Evolutionary conservation across 37 sponge, comb jelly and placozoan genomes (phyloP).

Genomic region (Cladorhizidae sp.): DNA sequence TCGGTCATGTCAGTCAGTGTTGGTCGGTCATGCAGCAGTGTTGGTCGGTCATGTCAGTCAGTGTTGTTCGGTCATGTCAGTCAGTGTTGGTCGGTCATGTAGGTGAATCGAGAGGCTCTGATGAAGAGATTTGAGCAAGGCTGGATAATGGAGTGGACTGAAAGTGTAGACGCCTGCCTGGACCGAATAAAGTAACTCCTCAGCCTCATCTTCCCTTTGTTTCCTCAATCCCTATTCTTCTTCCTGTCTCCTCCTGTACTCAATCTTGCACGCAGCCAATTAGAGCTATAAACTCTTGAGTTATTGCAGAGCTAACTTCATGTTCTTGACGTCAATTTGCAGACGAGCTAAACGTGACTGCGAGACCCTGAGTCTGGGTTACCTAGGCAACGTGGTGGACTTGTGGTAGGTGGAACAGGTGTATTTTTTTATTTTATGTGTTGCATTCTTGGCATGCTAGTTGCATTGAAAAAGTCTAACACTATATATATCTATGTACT

Average conservation of each 20-base stretch:
- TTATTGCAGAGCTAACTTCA: too few species aligned
- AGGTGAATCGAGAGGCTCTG: conserved; percentile 40
- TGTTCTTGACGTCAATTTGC: neutral
- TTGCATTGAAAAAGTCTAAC: too few species aligned
- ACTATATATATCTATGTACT: too few species aligned
- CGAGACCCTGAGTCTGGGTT: conserved; percentile 83
- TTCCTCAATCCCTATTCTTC: neutral
- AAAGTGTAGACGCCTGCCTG: conserved; percentile 68
- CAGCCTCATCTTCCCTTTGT: too few species aligned
- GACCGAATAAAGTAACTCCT: conserved; percentile 57
- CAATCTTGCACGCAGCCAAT: too few species aligned
- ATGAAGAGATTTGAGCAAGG: conserved; percentile 38
- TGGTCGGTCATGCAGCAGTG: too few species aligned
- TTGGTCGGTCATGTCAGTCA: too few species aligned
- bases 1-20: too few species aligned
- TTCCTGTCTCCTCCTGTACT: neutral
- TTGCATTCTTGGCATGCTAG: too few species aligned
- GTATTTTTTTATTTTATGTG: too few species aligned
- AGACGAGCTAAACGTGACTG: conserved; percentile 54
- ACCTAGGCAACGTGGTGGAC: conserved; percentile 91
- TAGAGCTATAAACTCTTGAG: too few species aligned
- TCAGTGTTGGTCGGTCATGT: neutral
- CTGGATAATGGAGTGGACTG: conserved; percentile 89
- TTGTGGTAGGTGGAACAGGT: conserved; percentile 79
- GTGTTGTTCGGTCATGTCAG: too few species aligned